These are phyloP conservation scores for Anomalospiza imberbis DNA, from an alignment of 2,797 vertebrate species.

Conservation along the genomic window DNA sequence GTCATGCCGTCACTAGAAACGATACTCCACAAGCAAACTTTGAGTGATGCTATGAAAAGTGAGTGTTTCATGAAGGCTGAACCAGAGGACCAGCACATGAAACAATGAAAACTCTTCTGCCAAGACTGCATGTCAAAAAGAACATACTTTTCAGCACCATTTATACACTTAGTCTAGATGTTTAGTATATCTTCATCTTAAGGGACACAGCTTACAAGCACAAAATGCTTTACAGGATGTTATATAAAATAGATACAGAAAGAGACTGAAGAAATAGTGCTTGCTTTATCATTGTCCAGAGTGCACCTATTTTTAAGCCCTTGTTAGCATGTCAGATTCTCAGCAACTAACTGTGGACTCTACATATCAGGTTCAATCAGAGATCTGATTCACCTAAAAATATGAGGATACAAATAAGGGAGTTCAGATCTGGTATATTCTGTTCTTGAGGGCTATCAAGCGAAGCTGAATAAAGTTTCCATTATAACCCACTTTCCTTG, in stretches of 20 bases:
- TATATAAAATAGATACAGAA: not conserved
- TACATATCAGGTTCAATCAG: not conserved
- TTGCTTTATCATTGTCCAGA: not conserved
- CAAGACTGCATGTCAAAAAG: not conserved
- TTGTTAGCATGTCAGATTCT: not conserved
- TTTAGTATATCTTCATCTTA: not conserved
- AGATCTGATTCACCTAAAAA: not conserved
- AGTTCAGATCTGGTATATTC: not conserved
- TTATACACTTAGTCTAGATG: not conserved
- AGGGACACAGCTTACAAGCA: rapidly evolving
- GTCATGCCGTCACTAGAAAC: not conserved
- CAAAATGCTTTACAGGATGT: not conserved
- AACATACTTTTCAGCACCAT: not conserved
- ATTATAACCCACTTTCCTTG: not conserved
- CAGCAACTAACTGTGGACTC: not conserved
- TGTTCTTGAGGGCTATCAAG: not conserved
- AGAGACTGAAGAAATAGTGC: not conserved
- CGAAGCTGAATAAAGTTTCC: not conserved
- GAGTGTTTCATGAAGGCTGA: not conserved
- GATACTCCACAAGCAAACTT: not conserved
- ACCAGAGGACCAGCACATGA: not conserved
- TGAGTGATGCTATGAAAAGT: not conserved
- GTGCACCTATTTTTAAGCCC: not conserved
- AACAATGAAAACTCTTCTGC: not conserved
- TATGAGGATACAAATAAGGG: not conserved